phyloP scores from a whole-genome alignment of 1,140 invertebrate genomes.

The Palaemon carinicauda region DNA sequence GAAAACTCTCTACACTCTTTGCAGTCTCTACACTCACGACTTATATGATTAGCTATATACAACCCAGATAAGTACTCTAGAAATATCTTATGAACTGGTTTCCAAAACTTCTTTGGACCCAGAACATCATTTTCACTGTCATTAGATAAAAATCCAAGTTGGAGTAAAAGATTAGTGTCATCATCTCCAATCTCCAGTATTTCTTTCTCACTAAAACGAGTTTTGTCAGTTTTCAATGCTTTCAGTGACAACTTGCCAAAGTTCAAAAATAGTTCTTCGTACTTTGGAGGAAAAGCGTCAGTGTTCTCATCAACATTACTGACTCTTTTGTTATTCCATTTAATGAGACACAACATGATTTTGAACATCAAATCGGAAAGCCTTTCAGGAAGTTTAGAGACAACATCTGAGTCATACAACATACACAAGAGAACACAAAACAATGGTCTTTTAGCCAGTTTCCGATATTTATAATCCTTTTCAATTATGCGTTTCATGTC shows the following conservation, averaged over 20 bases:
- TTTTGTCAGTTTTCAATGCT: conserved; percentile 52
- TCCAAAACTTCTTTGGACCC: conserved; percentile 51
- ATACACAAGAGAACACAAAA: conserved; percentile 69
- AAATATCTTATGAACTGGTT: conserved; percentile 58
- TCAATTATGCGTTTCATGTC: conserved; percentile 60
- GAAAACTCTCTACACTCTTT: conserved; percentile 41
- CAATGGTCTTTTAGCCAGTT: conserved; percentile 68
- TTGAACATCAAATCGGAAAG: conserved; percentile 57
- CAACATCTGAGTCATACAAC: conserved; percentile 66
- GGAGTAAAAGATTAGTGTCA: conserved; percentile 48
- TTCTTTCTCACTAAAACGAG: conserved; percentile 58
- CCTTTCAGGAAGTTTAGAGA: conserved; percentile 57
- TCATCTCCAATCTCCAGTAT: conserved; percentile 48
- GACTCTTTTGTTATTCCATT: conserved; percentile 56
- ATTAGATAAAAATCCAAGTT: conserved; percentile 52
- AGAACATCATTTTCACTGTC: conserved; percentile 53
- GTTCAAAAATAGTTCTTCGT: conserved; percentile 53
- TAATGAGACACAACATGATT: conserved; percentile 58
- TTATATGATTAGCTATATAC: conserved; percentile 53
- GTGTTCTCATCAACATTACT: conserved; percentile 37
- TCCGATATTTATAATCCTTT: conserved; percentile 61
- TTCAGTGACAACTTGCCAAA: conserved; percentile 60
- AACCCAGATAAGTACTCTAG: conserved; percentile 54
- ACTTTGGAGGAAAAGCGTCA: conserved; percentile 47
- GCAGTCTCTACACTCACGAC: conserved; percentile 21